Percentiles rank a stretch among this genome's conserved stretches.
phyloP scores from a whole-genome alignment of 2,888 invertebrate genomes.

The Mycalesis mineus region DNA sequence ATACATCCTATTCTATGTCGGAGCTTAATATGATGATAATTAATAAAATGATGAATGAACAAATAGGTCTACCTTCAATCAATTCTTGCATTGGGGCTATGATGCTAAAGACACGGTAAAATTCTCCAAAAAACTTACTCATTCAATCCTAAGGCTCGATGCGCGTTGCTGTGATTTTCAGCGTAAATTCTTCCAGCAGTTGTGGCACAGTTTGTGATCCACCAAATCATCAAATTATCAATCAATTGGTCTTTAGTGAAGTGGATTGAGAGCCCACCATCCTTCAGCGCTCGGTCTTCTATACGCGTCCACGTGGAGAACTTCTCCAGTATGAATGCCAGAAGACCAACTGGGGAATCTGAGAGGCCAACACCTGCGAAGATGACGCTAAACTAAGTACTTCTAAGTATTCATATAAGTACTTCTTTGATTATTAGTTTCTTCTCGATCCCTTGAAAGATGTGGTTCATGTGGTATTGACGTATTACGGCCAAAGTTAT shows the following conservation, averaged over 20 bases:
- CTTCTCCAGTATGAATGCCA: neutral
- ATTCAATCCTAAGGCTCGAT: neutral
- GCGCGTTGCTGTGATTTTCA: neutral
- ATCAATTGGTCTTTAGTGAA: neutral
- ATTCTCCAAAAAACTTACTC: neutral
- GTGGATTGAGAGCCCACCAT: neutral
- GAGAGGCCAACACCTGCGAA: neutral
- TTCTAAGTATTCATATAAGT: too few species aligned
- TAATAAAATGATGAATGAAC: too few species aligned
- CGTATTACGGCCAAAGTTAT: too few species aligned
- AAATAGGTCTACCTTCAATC: too few species aligned
- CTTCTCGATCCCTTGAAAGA: too few species aligned
- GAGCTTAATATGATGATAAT: too few species aligned
- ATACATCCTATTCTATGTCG: too few species aligned
- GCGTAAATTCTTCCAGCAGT: neutral
- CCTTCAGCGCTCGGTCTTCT: neutral
- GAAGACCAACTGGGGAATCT: neutral
- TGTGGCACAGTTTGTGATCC: neutral
- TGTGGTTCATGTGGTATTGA: too few species aligned
- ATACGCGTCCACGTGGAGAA: neutral
- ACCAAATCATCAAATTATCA: neutral
- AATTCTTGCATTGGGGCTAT: too few species aligned
- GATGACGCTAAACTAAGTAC: too few species aligned
- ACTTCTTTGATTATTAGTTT: too few species aligned
- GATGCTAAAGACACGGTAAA: too few species aligned